Evolutionary conservation across 2,888 invertebrate genomes (phyloP).

Genomic region (Oscheius sp.): DNA sequence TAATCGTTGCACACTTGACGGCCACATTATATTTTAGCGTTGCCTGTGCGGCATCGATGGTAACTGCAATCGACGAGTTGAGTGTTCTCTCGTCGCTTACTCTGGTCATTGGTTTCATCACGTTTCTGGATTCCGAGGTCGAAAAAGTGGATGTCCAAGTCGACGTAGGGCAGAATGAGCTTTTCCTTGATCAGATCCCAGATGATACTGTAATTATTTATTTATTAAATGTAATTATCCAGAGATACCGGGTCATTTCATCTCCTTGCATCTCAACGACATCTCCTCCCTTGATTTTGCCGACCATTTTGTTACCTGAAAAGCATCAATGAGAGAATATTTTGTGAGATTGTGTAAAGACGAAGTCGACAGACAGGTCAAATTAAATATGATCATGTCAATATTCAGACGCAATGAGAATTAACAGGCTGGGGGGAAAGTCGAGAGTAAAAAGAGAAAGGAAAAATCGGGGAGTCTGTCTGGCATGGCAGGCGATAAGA

Average conservation of each 20-base stretch:
- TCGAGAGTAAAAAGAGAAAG: neutral
- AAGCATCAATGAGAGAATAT: no score
- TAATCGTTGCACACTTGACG: conserved; percentile 97
- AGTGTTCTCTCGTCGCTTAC: conserved; percentile 65
- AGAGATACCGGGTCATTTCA: conserved; percentile 75
- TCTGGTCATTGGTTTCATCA: conserved; percentile 90
- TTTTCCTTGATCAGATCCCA: conserved; percentile 98
- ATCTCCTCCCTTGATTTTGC: conserved; percentile 71
- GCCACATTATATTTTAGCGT: conserved; percentile 97
- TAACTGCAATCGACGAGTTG: conserved; percentile 78
- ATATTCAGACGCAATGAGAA: no score
- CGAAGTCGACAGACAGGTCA: no score
- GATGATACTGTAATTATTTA: conserved; percentile 80
- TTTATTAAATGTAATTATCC: no score
- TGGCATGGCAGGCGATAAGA: conserved; percentile 14
- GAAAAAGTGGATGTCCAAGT: conserved; percentile 91
- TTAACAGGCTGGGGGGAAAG: neutral
- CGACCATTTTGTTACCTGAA: conserved; percentile 33
- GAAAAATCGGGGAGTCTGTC: neutral
- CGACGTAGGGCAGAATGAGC: conserved; percentile 92
- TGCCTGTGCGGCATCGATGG: conserved; percentile 94
- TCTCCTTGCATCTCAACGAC: conserved; percentile 77
- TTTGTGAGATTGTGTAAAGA: no score
- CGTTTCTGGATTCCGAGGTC: conserved; percentile 95
- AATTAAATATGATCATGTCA: no score